Evolutionary conservation across 2,888 invertebrate species (phyloP).

Genomic region (Caprella mutica): DNA sequence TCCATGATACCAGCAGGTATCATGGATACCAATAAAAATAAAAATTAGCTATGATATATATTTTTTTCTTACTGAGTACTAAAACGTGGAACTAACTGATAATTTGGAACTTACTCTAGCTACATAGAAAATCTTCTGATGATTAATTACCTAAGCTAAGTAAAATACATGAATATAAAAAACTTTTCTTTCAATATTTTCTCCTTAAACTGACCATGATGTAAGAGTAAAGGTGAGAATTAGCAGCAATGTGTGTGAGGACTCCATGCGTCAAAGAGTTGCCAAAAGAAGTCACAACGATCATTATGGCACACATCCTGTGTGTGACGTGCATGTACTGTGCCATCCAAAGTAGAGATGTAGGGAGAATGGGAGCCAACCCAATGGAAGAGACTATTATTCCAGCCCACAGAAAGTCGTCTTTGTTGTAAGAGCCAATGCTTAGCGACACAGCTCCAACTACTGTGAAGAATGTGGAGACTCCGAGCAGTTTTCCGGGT

Average conservation of each 20-base stretch:
- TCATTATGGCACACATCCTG: constrained; percentile 41
- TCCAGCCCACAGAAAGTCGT: constrained; percentile 39
- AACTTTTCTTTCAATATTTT: no score
- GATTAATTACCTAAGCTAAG: no score
- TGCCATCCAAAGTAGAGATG: constrained; percentile 42
- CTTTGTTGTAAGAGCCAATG: constrained; percentile 24
- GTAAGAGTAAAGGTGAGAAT: constrained; percentile 22
- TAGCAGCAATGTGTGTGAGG: constrained; percentile 20
- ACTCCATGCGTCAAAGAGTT: constrained; percentile 35
- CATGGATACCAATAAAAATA: no score
- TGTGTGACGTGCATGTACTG: constrained; percentile 42
- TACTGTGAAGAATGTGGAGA: constrained; percentile 16
- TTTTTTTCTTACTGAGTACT: no score
- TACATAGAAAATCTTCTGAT: no score
- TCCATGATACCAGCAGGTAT: no score
- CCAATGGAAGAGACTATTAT: constrained; percentile 41
- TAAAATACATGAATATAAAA: no score
- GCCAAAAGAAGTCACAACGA: constrained; percentile 41
- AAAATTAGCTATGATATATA: no score
- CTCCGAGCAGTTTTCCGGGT: constrained; percentile 25
- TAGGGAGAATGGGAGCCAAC: constrained; percentile 42
- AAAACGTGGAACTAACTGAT: no score
- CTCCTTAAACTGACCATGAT: constrained; percentile 22
- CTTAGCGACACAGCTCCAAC: constrained; percentile 22
- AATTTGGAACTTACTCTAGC: no score